Base-by-base conservation (phyloP, 2,113 vertebrate genomes). In the Recurvirostra avosetta region DNA sequence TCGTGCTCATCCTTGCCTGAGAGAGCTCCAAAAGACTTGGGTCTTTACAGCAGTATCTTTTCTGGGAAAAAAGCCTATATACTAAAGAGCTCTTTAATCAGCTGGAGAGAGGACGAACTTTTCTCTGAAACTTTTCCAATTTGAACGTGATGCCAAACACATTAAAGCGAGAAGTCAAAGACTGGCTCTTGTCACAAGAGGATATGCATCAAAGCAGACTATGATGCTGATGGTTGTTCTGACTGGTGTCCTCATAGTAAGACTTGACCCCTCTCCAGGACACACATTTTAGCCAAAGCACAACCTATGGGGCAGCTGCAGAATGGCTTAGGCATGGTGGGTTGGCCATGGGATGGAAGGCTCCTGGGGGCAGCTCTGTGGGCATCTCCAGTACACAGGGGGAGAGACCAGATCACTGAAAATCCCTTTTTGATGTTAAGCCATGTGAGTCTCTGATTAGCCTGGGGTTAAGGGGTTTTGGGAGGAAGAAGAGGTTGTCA, bases 311-410 rank as follows among this genome's bases (percentile, higher is more conserved):
- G 40, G 11, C 50, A 83, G 45, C 32, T 45, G n/a, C 67, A 89
- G 40, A 22, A 43, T 29, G 23, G 15, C 19, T 67, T 62, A 67
- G 19, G 63, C 47, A 36, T 19, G 11, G 12, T 1, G 2, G 2
- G 14, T 56, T 32, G 8, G 41, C 40, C 4, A 4, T 47, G 55
- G 40, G 8, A 29, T 41, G 12, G 36, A 27, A 73, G 19, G 17
- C 8, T 82, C 10, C 52, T 9, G 6, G 21, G 11, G 18, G 6
- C 29, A 91, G 56, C 40, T 91, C 32, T 40, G 14, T 43, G 53
- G 15, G 27, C 45, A 63, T 8, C 43, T 85, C 27, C 9, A 27
- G 17, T 14, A 4, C 0, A 1, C 7, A 77, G 11, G 0, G 1
- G 11, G 9, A 76, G 32, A 76, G 23, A 43, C 9, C 23, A 67